Evolutionary conservation across 2,113 vertebrate species (phyloP).

Genomic region (Coregonus clupeaformis): DNA sequence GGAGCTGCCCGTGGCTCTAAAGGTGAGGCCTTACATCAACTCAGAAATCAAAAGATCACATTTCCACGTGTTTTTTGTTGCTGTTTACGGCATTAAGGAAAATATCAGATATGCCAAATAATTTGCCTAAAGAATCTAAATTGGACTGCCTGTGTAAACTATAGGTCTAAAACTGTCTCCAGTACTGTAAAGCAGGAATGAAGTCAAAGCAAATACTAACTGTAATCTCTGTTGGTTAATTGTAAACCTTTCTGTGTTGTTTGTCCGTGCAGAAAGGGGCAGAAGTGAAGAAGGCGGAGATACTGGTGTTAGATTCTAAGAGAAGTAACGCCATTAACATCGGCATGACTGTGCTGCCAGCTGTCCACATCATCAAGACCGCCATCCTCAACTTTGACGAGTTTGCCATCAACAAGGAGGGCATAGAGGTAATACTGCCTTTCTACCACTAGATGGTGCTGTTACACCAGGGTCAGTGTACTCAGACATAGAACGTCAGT

Average conservation of each 20-base stretch:
- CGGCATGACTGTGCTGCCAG: slow-evolving; percentile 89
- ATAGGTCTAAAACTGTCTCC: too few species aligned
- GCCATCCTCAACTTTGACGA: slow-evolving; percentile 93
- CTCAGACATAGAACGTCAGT: too few species aligned
- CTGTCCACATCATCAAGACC: slow-evolving; percentile 89
- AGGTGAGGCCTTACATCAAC: slow-evolving; percentile 72
- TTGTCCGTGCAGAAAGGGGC: slow-evolving; percentile 77
- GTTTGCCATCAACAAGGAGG: slow-evolving; percentile 94
- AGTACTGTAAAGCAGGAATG: too few species aligned
- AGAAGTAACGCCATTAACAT: slow-evolving; percentile 97
- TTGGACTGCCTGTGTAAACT: too few species aligned
- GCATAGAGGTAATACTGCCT: slow-evolving; percentile 84
- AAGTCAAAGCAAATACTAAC: too few species aligned
- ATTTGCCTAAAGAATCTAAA: too few species aligned
- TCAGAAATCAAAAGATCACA: too few species aligned
- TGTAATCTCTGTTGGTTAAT: too few species aligned
- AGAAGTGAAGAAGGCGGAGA: slow-evolving; percentile 81
- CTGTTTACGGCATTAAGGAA: too few species aligned
- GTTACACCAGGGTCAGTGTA: background rate
- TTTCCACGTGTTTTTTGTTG: too few species aligned
- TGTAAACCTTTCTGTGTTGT: background rate
- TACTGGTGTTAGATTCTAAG: slow-evolving; percentile 88
- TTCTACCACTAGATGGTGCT: slow-evolving; percentile 17
- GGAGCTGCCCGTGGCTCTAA: slow-evolving; percentile 75
- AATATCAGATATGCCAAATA: too few species aligned